Base-by-base conservation (phyloP, 2,113 vertebrate species). In the Cariama cristata region DNA sequence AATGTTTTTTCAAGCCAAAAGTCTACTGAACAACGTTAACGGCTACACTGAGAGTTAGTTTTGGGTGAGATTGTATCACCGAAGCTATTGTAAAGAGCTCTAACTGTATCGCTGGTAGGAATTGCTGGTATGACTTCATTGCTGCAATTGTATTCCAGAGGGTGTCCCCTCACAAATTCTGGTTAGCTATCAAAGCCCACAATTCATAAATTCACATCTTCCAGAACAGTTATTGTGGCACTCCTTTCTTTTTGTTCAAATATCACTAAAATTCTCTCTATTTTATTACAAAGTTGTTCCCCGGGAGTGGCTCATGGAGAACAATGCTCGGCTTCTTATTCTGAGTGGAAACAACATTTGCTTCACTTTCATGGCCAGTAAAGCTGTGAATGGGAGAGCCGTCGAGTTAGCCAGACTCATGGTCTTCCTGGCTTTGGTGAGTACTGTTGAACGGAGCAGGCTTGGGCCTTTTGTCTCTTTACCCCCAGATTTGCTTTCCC, bases 351-450 rank as follows among this genome's bases (percentile, higher is more conserved):
- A 98, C 89, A 98, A 55, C 73, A 97, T 99, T 73, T 99, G 99
- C 97, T 99, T 99, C 97, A 98, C 97, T 5, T 98, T 99, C 88
- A 95, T 99, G 98, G 98, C 98, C 88, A 99, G 98, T 89, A 99
- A 99, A 96, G 99, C 98, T 71, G 91, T 99, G 27, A 99, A 98
- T 4, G 98, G 99, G 58, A 94, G 98, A 8, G 82, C 98, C 5
- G 12, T 69, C 4, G 99, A 99, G 89, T 77, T 99, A 74, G 98
- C 98, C 72, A 98, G 94, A 55, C 97, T 99, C 56, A 74, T 99
- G 12, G 98, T 99, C 63, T 99, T 99, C 96, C 98, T 99, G 88
- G 97, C 98, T 52, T 97, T 99, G 98, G 99, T 99, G 91, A 99
- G 98, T 97, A 96, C 94, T 71, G 14, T 76, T 32, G 55, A 73